These are phyloP conservation scores for Drosophila histrio DNA, from an alignment of 2,888 invertebrate genomes.

Conservation along the genomic window DNA sequence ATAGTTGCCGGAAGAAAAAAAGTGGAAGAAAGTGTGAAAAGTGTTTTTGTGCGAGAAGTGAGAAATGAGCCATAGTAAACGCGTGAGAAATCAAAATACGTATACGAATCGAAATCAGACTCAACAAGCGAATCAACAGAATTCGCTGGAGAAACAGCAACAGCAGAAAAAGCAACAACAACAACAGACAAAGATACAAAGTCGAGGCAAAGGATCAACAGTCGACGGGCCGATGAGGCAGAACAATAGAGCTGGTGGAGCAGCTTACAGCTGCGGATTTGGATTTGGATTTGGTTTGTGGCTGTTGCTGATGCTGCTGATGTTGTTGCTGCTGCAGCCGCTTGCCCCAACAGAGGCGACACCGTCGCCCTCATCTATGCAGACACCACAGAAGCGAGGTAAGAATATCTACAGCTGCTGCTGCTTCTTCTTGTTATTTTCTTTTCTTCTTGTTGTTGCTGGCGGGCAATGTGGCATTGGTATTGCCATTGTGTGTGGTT, in stretches of 20 bases:
- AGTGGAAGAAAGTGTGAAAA: slow-evolving; percentile 13
- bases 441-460: slow-evolving; percentile 19
- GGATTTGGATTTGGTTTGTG: slow-evolving; percentile 65
- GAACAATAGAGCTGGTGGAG: slow-evolving; percentile 53
- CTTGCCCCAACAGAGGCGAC: slow-evolving; percentile 76
- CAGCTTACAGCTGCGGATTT: slow-evolving; percentile 47
- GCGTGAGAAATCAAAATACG: slow-evolving; percentile 3
- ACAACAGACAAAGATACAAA: slow-evolving; percentile 2
- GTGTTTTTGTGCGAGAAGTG: slow-evolving; percentile 28
- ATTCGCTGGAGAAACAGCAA: slow-evolving; percentile 1
- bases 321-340: slow-evolving; percentile 78
- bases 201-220: slow-evolving; percentile 40
- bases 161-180: not conserved
- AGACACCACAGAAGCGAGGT: slow-evolving; percentile 84
- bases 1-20: not conserved
- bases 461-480: slow-evolving; percentile 9
- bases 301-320: slow-evolving; percentile 55
- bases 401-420: slow-evolving; percentile 36
- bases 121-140: slow-evolving; percentile 17
- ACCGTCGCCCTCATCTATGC: slow-evolving; percentile 83
- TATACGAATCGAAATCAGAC: slow-evolving; percentile 9
- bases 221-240: slow-evolving; percentile 51
- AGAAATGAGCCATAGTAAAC: slow-evolving; percentile 27
- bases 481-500: slow-evolving; percentile 7
- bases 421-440: slow-evolving; percentile 1